phyloP scores from a whole-genome alignment of 2,888 invertebrate genomes.

The Lasioglossum figueresi region DNA sequence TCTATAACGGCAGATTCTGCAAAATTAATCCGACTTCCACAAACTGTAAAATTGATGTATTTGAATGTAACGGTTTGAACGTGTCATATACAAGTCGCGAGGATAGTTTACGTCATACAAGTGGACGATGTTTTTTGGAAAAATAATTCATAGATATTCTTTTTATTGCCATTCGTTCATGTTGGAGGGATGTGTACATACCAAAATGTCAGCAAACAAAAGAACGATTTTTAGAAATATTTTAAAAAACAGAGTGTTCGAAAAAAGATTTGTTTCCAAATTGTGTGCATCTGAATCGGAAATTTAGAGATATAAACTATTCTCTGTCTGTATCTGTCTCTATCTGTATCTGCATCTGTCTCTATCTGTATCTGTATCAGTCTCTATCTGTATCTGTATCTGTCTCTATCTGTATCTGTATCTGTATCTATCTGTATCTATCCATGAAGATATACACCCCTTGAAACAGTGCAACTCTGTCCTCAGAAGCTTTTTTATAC shows the following conservation, averaged over 20 bases:
- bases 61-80: neutral
- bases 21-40: no score
- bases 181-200: neutral
- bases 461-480: no score
- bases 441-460: no score
- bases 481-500: no score
- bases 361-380: no score
- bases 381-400: no score
- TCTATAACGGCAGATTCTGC: no score
- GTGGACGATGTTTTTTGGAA: neutral
- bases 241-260: neutral
- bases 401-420: no score
- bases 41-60: neutral
- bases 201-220: neutral
- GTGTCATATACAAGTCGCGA: neutral
- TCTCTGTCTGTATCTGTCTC: no score
- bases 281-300: neutral
- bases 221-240: neutral
- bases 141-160: neutral
- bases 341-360: no score
- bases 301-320: neutral
- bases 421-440: no score
- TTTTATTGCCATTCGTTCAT: neutral
- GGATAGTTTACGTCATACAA: no score
- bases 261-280: neutral